Conservation (phyloP, 53 echinoderm and acorn worm species). For the Paracentrotus lividus region DNA sequence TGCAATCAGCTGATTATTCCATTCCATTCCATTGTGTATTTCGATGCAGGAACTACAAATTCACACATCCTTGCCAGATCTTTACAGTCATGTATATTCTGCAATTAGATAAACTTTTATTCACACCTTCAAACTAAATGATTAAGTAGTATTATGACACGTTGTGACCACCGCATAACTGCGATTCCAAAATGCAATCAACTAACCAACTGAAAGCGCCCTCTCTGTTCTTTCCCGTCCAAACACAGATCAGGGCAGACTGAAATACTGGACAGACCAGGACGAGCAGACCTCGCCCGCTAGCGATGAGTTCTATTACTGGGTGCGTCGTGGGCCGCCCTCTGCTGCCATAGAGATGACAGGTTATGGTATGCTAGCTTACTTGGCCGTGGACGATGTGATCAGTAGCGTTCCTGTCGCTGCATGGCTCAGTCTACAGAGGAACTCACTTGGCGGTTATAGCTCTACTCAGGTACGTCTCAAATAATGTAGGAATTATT, state of each 20-base stretch:
- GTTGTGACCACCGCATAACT: too few species aligned
- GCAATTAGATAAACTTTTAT: too few species aligned
- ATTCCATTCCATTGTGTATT: too few species aligned
- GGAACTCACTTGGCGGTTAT: constrained; percentile 79
- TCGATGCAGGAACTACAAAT: too few species aligned
- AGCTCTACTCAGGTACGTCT: constrained; percentile 80
- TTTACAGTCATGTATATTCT: too few species aligned
- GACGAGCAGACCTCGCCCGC: neutral
- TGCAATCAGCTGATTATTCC: too few species aligned
- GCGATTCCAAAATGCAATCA: too few species aligned
- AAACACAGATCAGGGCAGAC: neutral
- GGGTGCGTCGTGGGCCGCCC: constrained; percentile 61
- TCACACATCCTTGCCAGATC: too few species aligned
- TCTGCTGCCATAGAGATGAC: constrained; percentile 79
- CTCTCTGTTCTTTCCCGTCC: neutral
- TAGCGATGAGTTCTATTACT: constrained; percentile 40
- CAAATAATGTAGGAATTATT: too few species aligned
- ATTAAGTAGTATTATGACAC: too few species aligned
- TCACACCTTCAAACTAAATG: too few species aligned
- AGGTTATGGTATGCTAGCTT: constrained; percentile 75
- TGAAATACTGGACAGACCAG: constrained; percentile 54
- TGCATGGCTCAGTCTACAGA: constrained; percentile 74
- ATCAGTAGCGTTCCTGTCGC: constrained; percentile 46
- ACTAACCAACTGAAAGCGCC: too few species aligned
- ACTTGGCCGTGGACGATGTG: constrained; percentile 50